A percentile compares a stretch with the other conserved stretches of the same genome.
phyloP scores from a whole-genome alignment of 2,113 vertebrate species.

The Hippoglossus stenolepis region DNA sequence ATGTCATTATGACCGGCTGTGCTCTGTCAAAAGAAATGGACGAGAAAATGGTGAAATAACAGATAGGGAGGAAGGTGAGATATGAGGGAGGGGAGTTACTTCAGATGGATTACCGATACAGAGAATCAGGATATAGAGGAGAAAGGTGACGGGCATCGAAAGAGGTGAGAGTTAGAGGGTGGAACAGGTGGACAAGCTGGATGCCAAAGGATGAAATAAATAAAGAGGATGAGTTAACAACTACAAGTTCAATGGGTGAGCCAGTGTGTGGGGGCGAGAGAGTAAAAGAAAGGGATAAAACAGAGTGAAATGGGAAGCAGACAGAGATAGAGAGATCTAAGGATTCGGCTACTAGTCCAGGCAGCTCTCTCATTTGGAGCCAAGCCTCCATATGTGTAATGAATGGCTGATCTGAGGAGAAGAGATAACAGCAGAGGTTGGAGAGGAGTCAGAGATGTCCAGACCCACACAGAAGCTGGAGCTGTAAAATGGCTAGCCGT shows the following conservation, averaged over 20 bases:
- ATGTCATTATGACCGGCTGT: no score
- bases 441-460: conserved; percentile 41
- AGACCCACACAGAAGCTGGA: conserved; percentile 54
- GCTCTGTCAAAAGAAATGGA: no score
- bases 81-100: conserved; percentile 46
- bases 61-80: conserved; percentile 40
- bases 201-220: conserved; percentile 53
- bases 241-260: conserved; percentile 50
- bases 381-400: conserved; percentile 59
- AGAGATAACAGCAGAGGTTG: conserved; percentile 53
- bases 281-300: conserved; percentile 43
- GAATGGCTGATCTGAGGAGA: conserved; percentile 45
- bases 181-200: conserved; percentile 56
- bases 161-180: conserved; percentile 9
- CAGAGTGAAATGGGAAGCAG: conserved; percentile 56
- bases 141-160: conserved; percentile 29
- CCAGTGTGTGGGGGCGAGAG: conserved; percentile 47
- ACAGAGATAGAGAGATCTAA: conserved; percentile 61
- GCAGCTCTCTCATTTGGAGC: conserved; percentile 61
- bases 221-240: conserved; percentile 54
- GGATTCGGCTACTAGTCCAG: conserved; percentile 58
- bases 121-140: conserved; percentile 33
- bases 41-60: conserved; percentile 15
- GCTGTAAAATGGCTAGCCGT: conserved; percentile 33
- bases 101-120: conserved; percentile 42